These are phyloP conservation scores for Nautilus pompilius DNA, from an alignment of 1,140 invertebrate species.

Conservation along the genomic window DNA sequence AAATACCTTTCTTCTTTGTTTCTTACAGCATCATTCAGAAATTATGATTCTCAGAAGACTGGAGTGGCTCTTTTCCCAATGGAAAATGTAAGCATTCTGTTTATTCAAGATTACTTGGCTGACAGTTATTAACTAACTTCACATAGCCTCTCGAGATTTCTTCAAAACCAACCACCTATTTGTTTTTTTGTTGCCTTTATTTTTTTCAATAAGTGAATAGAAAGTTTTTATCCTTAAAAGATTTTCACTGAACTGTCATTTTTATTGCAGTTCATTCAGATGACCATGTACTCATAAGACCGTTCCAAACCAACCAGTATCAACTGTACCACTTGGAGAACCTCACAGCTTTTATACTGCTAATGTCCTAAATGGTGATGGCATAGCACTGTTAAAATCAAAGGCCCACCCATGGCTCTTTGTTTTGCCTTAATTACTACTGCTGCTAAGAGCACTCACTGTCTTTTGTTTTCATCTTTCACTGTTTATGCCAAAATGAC, in stretches of 20 bases:
- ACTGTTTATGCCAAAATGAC: no score
- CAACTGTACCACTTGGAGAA: no score
- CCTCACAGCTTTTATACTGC: no score
- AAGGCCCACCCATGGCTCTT: no score
- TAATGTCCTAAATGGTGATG: no score
- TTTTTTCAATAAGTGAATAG: background rate
- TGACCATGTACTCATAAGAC: conserved; percentile 50
- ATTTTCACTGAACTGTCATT: conserved; percentile 4
- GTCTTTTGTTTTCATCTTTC: no score
- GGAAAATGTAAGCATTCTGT: conserved; percentile 28
- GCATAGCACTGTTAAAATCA: no score
- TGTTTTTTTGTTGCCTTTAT: background rate
- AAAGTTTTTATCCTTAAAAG: background rate
- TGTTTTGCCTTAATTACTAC: no score
- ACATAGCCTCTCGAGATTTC: background rate
- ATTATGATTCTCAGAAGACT: conserved; percentile 18
- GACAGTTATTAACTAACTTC: no score
- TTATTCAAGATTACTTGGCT: background rate
- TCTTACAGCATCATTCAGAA: conserved; percentile 29
- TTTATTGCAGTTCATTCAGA: conserved; percentile 47
- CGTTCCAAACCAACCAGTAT: no score
- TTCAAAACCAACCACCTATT: background rate
- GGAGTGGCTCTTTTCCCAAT: conserved; percentile 28
- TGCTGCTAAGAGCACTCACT: no score
- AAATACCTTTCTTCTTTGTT: background rate